Percentiles rank a stretch among this genome's conserved stretches.
Evolutionary conservation across 2,888 invertebrate species (phyloP).

Genomic region (Cantharis flavilabris): DNA sequence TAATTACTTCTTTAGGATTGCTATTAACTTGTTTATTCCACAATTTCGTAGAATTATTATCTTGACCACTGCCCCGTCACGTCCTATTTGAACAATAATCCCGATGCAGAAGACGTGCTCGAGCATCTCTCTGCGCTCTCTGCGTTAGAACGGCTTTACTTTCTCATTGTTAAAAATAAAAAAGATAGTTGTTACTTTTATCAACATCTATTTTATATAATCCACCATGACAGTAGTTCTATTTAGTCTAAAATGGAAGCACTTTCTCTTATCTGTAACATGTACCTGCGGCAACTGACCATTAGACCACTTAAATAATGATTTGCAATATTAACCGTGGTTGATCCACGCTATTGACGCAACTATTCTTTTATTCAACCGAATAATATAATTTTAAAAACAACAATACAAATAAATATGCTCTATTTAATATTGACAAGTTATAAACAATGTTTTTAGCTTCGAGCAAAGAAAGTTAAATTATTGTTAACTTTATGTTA

Average conservation of each 20-base stretch:
- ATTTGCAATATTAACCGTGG: constrained; percentile 36
- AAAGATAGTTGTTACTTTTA: constrained; percentile 36
- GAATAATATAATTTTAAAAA: background rate
- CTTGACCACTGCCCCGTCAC: background rate
- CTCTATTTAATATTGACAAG: constrained; percentile 36
- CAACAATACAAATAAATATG: constrained; percentile 16
- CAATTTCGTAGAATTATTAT: constrained; percentile 1
- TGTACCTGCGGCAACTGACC: constrained; percentile 42
- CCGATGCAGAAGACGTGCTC: background rate
- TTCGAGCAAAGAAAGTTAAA: constrained; percentile 47
- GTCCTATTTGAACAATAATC: background rate
- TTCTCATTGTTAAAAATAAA: constrained; percentile 47
- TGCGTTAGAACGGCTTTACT: constrained; percentile 40
- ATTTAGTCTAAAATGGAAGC: constrained; percentile 47
- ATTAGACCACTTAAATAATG: constrained; percentile 41
- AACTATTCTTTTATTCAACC: background rate
- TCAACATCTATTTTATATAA: constrained; percentile 25
- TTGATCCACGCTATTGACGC: background rate
- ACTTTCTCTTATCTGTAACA: constrained; percentile 49
- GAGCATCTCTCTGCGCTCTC: background rate
- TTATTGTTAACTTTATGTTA: constrained; percentile 48
- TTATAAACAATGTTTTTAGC: constrained; percentile 30
- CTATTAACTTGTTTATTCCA: background rate
- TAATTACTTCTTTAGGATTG: background rate
- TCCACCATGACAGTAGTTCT: constrained; percentile 18